Conservation (phyloP, 2,797 vertebrate species). For the Acipenser ruthenus region DNA sequence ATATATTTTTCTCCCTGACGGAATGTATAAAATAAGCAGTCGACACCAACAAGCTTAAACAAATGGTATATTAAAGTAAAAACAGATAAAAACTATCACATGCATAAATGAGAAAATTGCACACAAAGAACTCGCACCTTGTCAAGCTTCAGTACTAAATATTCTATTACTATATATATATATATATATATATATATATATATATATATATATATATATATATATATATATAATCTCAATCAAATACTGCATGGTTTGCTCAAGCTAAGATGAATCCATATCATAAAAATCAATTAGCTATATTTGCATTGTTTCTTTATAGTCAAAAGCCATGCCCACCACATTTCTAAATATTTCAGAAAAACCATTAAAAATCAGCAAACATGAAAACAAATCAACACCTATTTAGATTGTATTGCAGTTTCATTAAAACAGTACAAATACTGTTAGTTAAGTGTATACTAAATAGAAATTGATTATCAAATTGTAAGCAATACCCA, state of each 20-base stretch:
- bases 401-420: conserved; percentile 92
- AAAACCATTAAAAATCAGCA: conserved; percentile 72
- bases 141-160: conserved; percentile 97
- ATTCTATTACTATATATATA: conserved; percentile 18
- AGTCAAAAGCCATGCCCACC: conserved; percentile 87
- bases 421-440: conserved; percentile 83
- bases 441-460: conserved; percentile 77
- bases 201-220: background rate
- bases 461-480: conserved; percentile 88
- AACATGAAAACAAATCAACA: conserved; percentile 60
- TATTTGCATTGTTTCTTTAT: conserved; percentile 72
- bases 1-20: conserved; percentile 92
- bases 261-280: conserved; percentile 88
- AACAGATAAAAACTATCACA: conserved; percentile 80
- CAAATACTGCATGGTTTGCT: conserved; percentile 97
- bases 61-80: conserved; percentile 79
- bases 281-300: conserved; percentile 61
- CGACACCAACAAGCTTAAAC: conserved; percentile 83
- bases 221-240: conserved; percentile 51
- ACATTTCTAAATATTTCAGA: conserved; percentile 74
- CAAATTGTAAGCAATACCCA: conserved; percentile 85
- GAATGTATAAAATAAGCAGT: conserved; percentile 99
- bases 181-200: conserved; percentile 23
- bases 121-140: conserved; percentile 96
- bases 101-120: conserved; percentile 99